A percentile compares a stretch with the other conserved stretches of the same genome.
Conservation (phyloP, 1,140 invertebrate genomes). For the Conus betulinus region DNA sequence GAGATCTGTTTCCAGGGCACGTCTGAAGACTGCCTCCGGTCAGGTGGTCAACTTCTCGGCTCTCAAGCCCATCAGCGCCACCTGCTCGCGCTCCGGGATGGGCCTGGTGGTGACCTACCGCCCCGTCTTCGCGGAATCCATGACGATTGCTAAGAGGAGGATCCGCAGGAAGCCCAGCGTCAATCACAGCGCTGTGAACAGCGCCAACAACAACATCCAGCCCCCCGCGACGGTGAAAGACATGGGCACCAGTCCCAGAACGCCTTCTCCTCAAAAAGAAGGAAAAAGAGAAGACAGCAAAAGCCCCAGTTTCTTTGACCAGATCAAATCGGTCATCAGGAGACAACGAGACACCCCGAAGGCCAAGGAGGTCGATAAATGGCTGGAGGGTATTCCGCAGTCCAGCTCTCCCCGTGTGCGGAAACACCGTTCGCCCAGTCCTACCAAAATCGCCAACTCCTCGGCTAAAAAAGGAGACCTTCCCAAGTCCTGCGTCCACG, state of each 20-base stretch:
- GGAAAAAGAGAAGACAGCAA: neutral
- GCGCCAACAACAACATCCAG: conserved; percentile 2
- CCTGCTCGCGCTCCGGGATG: neutral
- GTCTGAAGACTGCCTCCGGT: neutral
- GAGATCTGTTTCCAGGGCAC: neutral
- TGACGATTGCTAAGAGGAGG: neutral
- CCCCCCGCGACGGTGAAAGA: neutral
- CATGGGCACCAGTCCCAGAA: neutral
- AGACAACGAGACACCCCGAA: neutral
- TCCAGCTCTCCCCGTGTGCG: neutral
- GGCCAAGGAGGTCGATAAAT: neutral
- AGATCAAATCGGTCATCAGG: neutral
- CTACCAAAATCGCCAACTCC: neutral
- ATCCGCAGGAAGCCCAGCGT: neutral
- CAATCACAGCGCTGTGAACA: neutral
- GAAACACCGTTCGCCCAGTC: neutral
- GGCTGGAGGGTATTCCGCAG: neutral
- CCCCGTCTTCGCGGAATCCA: neutral
- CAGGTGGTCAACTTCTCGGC: neutral
- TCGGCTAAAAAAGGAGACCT: neutral
- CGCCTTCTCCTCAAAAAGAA: neutral
- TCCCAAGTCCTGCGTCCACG: neutral
- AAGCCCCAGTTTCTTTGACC: neutral
- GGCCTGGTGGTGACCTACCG: conserved; percentile 15
- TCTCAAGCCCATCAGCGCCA: conserved; percentile 8